Conservation (phyloP, 1,140 invertebrate genomes). For the Adelges cooleyi region DNA sequence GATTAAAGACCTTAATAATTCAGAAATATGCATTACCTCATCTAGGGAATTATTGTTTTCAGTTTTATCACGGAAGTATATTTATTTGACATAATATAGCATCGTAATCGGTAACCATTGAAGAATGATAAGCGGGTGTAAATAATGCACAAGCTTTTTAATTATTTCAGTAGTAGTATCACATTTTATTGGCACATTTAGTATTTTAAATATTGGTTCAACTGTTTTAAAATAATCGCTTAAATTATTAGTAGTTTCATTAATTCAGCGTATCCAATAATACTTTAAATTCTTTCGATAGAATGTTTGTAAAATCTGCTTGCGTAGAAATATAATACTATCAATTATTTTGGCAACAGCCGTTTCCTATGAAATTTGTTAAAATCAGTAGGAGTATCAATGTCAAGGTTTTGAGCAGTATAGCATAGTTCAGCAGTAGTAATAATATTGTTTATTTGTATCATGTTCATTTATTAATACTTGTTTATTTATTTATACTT, state of each 20-base stretch:
- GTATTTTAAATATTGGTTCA: neutral
- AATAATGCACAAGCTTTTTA: neutral
- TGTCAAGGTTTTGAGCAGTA: neutral
- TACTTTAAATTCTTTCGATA: neutral
- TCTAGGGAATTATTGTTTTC: neutral
- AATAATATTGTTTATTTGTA: too few relatives aligned
- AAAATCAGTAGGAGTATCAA: neutral
- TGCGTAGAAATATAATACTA: neutral
- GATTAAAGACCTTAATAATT: neutral
- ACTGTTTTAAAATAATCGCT: neutral
- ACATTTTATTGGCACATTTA: too few relatives aligned
- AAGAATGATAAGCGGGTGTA: neutral
- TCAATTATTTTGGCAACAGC: neutral
- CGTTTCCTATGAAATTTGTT: neutral
- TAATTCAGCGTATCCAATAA: neutral
- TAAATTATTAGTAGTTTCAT: neutral
- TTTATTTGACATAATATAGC: constrained; percentile 4
- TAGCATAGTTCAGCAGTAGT: neutral
- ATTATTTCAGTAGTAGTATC: neutral
- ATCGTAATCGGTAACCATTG: neutral
- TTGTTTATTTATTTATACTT: too few relatives aligned
- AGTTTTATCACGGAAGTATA: neutral
- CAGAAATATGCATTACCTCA: neutral
- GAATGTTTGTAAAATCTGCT: neutral
- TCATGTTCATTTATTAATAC: neutral